phyloP scores from a whole-genome alignment of 1,140 invertebrate species.

The Apis cerana region DNA sequence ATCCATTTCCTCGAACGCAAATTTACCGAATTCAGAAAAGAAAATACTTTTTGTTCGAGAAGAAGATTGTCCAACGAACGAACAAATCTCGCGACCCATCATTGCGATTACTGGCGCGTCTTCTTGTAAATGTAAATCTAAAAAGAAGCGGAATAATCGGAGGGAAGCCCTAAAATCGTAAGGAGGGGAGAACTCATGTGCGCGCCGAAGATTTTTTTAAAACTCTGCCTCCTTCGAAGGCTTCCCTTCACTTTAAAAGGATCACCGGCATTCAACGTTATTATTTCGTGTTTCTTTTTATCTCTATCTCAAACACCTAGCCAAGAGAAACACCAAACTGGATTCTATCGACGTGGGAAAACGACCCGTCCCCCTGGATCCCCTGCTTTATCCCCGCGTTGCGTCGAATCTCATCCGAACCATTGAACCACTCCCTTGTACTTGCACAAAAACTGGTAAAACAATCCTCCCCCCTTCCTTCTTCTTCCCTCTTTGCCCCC shows the following conservation, averaged over 20 bases:
- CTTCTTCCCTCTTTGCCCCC: not conserved
- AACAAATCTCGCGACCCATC: not conserved
- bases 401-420: not conserved
- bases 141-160: conserved; percentile 34
- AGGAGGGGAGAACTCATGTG: not conserved
- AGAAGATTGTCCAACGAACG: not conserved
- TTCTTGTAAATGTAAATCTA: not conserved
- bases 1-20: too few relatives aligned
- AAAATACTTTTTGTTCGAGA: not conserved
- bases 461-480: not conserved
- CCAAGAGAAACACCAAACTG: not conserved
- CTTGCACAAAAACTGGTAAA: conserved; percentile 24
- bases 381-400: not conserved
- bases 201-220: conserved; percentile 27
- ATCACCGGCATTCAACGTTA: conserved; percentile 32
- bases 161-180: conserved; percentile 25
- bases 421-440: not conserved
- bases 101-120: too few relatives aligned
- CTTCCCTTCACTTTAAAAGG: conserved; percentile 47
- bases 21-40: not conserved
- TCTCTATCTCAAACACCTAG: not conserved
- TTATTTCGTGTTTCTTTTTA: not conserved
- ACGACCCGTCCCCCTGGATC: conserved; percentile 13
- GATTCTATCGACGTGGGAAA: conserved; percentile 8
- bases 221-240: conserved; percentile 23